Evolutionary conservation across 2,113 vertebrate species (phyloP).

Genomic region (Rhinopomastus cyanomelas): DNA sequence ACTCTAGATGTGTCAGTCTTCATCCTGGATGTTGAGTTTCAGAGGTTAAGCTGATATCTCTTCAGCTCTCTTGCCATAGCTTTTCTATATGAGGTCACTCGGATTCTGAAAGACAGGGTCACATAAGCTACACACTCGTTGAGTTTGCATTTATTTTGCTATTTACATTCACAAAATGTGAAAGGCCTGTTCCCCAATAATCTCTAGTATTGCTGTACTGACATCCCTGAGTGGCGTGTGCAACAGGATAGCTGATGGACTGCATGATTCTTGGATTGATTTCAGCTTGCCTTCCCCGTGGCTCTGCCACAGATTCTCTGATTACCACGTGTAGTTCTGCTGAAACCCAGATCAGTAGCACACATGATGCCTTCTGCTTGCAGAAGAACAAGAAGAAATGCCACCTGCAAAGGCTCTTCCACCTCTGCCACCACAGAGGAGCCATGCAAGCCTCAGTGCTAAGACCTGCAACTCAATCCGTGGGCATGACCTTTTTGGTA

Average conservation of each 20-base stretch:
- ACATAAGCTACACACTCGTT: not conserved
- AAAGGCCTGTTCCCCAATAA: not conserved
- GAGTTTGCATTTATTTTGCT: not conserved
- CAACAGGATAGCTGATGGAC: not conserved
- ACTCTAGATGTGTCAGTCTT: not conserved
- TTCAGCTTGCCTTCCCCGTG: not conserved
- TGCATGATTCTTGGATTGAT: not conserved
- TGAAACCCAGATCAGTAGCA: conserved; percentile 9
- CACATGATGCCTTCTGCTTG: not conserved
- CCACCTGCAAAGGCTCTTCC: not conserved
- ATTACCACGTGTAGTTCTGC: conserved; percentile 6
- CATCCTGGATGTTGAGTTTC: not conserved
- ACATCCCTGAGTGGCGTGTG: not conserved
- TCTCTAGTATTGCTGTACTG: not conserved
- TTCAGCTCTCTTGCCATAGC: not conserved
- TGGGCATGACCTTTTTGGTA: not conserved
- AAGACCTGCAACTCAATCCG: conserved; percentile 31
- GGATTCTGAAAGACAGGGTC: not conserved
- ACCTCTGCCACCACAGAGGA: not conserved
- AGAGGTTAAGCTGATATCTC: not conserved
- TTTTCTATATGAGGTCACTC: not conserved
- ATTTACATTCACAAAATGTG: not conserved
- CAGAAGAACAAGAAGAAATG: not conserved
- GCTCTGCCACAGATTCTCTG: not conserved
- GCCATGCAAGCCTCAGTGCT: not conserved